Percentiles rank a stretch among this genome's conserved stretches.
Evolutionary conservation across 2,113 vertebrate genomes (phyloP).

Genomic region (Sakesphorus luctuosus): DNA sequence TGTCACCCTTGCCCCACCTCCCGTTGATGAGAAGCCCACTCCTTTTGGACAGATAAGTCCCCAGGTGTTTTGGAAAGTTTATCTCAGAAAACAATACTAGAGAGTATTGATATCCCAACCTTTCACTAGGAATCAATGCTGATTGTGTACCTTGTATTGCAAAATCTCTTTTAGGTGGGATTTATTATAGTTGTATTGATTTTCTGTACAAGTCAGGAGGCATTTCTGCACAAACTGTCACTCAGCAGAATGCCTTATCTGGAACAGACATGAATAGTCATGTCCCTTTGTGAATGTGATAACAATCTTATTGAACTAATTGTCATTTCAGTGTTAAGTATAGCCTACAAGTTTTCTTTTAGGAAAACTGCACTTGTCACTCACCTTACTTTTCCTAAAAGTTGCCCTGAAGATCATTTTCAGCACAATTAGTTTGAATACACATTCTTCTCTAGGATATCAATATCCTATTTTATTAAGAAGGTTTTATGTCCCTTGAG

Average conservation of each 20-base stretch:
- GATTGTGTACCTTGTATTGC: background rate
- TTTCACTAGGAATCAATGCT: background rate
- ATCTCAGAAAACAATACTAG: background rate
- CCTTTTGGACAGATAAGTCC: background rate
- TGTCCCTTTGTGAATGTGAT: background rate
- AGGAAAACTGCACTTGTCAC: background rate
- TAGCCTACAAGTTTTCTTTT: background rate
- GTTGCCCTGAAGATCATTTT: background rate
- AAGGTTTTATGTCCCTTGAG: background rate
- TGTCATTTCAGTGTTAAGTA: background rate
- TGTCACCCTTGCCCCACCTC: background rate
- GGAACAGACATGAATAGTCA: background rate
- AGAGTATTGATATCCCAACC: background rate
- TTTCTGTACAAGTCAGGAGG: background rate
- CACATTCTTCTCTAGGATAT: background rate
- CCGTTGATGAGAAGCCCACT: background rate
- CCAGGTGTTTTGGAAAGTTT: background rate
- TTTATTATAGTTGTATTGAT: conserved; percentile 8
- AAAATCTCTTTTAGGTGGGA: background rate
- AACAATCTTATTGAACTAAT: background rate
- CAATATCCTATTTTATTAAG: background rate
- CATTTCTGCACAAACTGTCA: background rate
- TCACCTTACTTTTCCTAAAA: background rate
- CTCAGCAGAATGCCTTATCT: background rate
- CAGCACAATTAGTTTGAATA: background rate